A percentile compares a stretch with the other conserved stretches of the same genome.
Conservation (phyloP, 1,140 invertebrate genomes). For the Uloborus diversus region DNA sequence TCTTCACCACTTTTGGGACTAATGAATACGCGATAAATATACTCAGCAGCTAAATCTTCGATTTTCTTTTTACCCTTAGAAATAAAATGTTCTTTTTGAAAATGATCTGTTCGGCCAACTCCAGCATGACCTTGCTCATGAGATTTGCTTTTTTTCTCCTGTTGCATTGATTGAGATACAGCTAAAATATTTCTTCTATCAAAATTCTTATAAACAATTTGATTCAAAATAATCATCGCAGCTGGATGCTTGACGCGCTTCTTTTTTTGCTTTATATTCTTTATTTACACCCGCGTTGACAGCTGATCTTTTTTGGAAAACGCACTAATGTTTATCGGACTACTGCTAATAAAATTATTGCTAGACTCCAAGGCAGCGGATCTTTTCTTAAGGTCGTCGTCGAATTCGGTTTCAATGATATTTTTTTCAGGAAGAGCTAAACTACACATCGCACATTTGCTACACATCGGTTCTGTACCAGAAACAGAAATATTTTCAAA, state of each 20-base stretch:
- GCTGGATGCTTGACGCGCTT: background rate
- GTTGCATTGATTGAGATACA: background rate
- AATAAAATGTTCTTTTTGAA: background rate
- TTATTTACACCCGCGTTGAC: too few species aligned
- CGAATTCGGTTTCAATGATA: too few species aligned
- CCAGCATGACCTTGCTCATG: background rate
- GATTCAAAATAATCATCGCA: background rate
- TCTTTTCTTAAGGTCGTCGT: too few species aligned
- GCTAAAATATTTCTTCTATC: background rate
- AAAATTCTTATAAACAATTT: background rate
- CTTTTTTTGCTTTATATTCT: background rate
- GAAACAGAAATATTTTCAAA: too few species aligned
- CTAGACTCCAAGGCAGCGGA: too few species aligned
- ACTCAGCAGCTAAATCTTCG: background rate
- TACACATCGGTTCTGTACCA: too few species aligned
- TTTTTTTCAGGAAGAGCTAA: too few species aligned
- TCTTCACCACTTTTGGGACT: background rate
- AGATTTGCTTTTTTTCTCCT: background rate
- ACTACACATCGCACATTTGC: too few species aligned
- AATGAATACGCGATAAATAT: background rate
- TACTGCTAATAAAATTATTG: too few species aligned
- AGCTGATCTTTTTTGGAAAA: too few species aligned
- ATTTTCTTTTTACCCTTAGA: background rate
- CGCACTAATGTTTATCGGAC: too few species aligned
- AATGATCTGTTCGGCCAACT: background rate